Evolutionary conservation across 2,113 vertebrate species (phyloP).

Genomic region (Chauna torquata): DNA sequence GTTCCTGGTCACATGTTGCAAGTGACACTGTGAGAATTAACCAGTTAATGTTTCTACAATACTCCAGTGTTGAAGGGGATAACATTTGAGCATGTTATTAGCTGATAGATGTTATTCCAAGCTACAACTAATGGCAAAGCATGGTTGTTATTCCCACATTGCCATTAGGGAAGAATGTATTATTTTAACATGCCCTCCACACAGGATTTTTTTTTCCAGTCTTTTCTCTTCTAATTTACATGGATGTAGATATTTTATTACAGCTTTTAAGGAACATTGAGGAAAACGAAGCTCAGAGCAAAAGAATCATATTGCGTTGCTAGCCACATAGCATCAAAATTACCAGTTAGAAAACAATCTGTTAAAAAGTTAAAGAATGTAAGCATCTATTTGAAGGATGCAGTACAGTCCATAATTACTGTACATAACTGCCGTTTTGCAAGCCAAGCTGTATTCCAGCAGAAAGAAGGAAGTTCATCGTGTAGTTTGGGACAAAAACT

Average conservation of each 20-base stretch:
- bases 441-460: not conserved
- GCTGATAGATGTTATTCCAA: not conserved
- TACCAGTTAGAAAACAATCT: not conserved
- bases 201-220: not conserved
- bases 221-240: not conserved
- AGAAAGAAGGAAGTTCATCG: not conserved
- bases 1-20: not conserved
- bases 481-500: not conserved
- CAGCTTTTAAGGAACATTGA: constrained; percentile 41
- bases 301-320: not conserved
- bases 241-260: not conserved
- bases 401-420: not conserved
- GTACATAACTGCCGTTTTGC: not conserved
- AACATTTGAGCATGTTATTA: not conserved
- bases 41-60: not conserved
- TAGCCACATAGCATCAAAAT: not conserved
- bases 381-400: constrained; percentile 20
- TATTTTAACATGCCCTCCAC: not conserved
- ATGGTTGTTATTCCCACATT: not conserved
- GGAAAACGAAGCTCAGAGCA: not conserved
- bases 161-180: not conserved
- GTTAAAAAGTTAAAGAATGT: constrained; percentile 4
- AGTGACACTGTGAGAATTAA: not conserved
- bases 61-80: not conserved
- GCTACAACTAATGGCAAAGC: not conserved